Percentiles rank a stretch among this genome's conserved stretches.
Conservation (phyloP, 2,113 vertebrate species). For the Aplodontia rufa region DNA sequence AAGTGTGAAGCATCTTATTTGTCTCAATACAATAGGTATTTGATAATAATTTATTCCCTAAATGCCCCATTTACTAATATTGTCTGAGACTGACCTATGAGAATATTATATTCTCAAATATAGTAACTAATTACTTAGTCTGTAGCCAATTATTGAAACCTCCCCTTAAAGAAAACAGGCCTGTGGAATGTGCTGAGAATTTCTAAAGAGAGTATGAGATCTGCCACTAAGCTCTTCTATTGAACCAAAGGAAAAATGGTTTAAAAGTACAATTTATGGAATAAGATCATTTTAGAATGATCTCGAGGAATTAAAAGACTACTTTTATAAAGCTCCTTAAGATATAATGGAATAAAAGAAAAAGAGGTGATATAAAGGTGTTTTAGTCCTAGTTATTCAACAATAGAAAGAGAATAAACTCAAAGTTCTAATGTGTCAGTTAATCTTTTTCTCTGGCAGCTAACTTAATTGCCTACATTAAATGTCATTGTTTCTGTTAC, state of each 20-base stretch:
- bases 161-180: slow-evolving; percentile 54
- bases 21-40: slow-evolving; percentile 45
- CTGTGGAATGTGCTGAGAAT: neutral
- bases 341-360: slow-evolving; percentile 65
- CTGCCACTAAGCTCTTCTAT: neutral
- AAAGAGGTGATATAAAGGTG: slow-evolving; percentile 44
- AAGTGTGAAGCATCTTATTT: slow-evolving; percentile 25
- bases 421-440: slow-evolving; percentile 40
- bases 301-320: slow-evolving; percentile 73
- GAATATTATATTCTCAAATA: slow-evolving; percentile 58
- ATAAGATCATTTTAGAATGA: slow-evolving; percentile 68
- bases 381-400: slow-evolving; percentile 61
- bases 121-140: slow-evolving; percentile 2
- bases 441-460: slow-evolving; percentile 52
- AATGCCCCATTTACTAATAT: slow-evolving; percentile 3
- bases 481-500: slow-evolving; percentile 31
- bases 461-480: slow-evolving; percentile 14
- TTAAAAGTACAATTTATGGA: slow-evolving; percentile 55
- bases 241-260: slow-evolving; percentile 48
- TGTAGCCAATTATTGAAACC: slow-evolving; percentile 46
- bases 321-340: slow-evolving; percentile 73
- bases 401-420: slow-evolving; percentile 53
- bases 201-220: slow-evolving; percentile 27
- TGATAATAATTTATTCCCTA: slow-evolving; percentile 3
- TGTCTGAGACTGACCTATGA: neutral